These are phyloP conservation scores for Sialis lutaria DNA, from an alignment of 2,888 invertebrate species.

Conservation along the genomic window DNA sequence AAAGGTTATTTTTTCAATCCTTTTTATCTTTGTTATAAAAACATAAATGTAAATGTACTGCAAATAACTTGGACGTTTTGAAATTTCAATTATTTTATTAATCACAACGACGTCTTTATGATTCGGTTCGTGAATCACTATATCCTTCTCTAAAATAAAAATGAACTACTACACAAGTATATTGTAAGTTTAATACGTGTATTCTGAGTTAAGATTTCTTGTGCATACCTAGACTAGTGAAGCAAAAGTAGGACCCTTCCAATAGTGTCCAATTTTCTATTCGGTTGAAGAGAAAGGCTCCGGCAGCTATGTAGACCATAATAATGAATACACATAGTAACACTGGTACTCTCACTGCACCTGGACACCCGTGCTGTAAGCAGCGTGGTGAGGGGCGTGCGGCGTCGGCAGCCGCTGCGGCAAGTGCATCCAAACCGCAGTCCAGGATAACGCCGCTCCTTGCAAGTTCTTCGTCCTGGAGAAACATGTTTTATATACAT, in stretches of 20 bases:
- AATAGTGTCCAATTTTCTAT: conserved; percentile 85
- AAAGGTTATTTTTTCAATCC: too few relatives aligned
- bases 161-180: too few relatives aligned
- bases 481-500: too few relatives aligned
- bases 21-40: too few relatives aligned
- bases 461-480: conserved; percentile 18
- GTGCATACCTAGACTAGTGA: conserved; percentile 42
- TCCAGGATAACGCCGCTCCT: conserved; percentile 20
- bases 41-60: too few relatives aligned
- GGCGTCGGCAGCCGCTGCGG: conserved; percentile 8
- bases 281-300: conserved; percentile 74
- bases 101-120: neutral
- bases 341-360: conserved; percentile 61
- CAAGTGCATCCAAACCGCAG: conserved; percentile 14
- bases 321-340: conserved; percentile 72
- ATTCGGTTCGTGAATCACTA: too few relatives aligned
- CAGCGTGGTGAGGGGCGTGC: conserved; percentile 12
- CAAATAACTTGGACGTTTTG: too few relatives aligned
- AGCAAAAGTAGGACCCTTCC: conserved; percentile 72
- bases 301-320: conserved; percentile 71
- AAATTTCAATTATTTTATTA: too few relatives aligned
- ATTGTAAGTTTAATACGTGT: too few relatives aligned
- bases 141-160: too few relatives aligned
- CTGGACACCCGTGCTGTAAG: conserved; percentile 14
- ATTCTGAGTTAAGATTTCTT: too few relatives aligned